Evolutionary conservation across 1,140 invertebrate genomes (phyloP), one percentile per base, ranked within the genome.

Genomic region (Amphibalanus amphitrite): DNA sequence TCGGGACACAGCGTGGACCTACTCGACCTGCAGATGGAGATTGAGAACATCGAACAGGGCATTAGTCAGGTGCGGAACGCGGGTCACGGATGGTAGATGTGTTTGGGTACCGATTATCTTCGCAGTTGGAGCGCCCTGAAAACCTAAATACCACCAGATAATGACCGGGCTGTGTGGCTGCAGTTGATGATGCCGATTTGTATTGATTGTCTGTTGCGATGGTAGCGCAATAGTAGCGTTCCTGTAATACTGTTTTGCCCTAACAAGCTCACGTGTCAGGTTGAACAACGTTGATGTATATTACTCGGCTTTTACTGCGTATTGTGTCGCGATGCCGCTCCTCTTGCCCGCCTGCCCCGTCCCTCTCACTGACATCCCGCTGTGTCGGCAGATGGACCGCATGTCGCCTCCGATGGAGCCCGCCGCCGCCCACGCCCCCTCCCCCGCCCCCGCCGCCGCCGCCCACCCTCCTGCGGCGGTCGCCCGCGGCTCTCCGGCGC

Each of bases 1-100:
- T 65, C 64, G 64, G 64, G 23, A 6, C 64, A 26, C 64, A 65
- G 64, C 25, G 23, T 65, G 64, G 64, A 65, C 26, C 64, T 65
- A 23, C 64, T 65, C 4, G 64, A 65, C 64, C 26, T 65, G 64
- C 64, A 65, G 26, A 4, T 65, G 64, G 64, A 65, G 26, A 65
- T 65, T 23, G 64, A 65, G 64, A 65, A 65, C 26, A 65, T 65
- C 64, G 64, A 65, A 23, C 64, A 65, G 64, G 64, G 64, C 64
- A 65, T 65, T 23, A 65, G 26, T 23, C 64, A 65, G 64, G 64
- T 26, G 25, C 6, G 64, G 26, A 25, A 13, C 47, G 25, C 13
- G 13, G 47, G 25, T 4, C 33, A 38, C 4, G 33, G 15, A 4
- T 4, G 33, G 33, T 15, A 15, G 15, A 38, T 4, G 33, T 6